Conservation (phyloP, 2,888 invertebrate genomes). For the Hydrotaea diabolus region DNA sequence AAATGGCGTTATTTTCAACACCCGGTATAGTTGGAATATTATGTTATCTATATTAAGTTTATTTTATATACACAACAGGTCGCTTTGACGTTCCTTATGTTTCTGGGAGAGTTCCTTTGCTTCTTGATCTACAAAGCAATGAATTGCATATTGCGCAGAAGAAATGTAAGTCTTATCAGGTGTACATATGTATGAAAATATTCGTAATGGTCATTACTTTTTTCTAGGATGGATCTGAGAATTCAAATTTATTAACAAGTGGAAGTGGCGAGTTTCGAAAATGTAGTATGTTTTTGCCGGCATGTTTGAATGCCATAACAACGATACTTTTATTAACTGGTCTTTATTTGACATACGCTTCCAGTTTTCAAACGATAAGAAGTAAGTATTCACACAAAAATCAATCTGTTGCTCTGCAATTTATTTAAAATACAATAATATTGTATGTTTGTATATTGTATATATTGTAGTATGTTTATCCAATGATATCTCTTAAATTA, state of each 20-base stretch:
- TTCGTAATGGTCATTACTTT: neutral
- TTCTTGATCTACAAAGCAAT: constrained; percentile 89
- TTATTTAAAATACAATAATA: no score
- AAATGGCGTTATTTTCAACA: constrained; percentile 87
- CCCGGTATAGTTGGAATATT: constrained; percentile 88
- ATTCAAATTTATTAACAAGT: constrained; percentile 84
- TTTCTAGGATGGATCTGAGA: constrained; percentile 81
- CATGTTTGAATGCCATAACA: constrained; percentile 93
- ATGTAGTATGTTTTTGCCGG: constrained; percentile 90
- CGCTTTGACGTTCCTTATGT: constrained; percentile 94
- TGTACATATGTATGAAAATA: neutral
- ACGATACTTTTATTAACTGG: constrained; percentile 96
- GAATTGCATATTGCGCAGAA: constrained; percentile 82
- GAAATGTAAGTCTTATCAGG: constrained; percentile 81
- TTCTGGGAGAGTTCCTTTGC: constrained; percentile 94
- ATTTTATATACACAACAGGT: constrained; percentile 50
- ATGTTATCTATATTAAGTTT: neutral
- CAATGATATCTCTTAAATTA: no score
- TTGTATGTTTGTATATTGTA: no score
- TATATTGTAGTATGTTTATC: no score
- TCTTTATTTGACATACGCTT: constrained; percentile 93
- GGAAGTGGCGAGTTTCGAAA: constrained; percentile 88
- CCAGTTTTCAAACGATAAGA: constrained; percentile 98
- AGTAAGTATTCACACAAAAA: constrained; percentile 81
- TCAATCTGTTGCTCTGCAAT: no score